Evolutionary conservation across 2,888 invertebrate species (phyloP).

Genomic region (Drosophila macrospina): DNA sequence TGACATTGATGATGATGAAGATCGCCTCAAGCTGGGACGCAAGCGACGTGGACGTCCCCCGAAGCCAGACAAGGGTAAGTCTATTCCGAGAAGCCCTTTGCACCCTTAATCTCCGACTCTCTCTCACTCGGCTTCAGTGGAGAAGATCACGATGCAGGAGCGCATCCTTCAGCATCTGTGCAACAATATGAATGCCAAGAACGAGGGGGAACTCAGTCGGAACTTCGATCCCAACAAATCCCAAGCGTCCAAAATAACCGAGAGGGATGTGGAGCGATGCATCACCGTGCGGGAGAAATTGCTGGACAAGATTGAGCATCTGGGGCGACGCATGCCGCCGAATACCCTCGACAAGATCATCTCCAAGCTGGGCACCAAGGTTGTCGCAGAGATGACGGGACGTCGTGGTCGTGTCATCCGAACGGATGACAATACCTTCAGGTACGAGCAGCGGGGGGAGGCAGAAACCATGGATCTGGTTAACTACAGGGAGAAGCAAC

Average conservation of each 20-base stretch:
- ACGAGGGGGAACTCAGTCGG: conserved; percentile 85
- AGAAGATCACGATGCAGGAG: conserved; percentile 68
- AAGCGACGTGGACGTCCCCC: conserved; percentile 63
- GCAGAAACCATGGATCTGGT: conserved; percentile 97
- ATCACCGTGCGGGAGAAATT: conserved; percentile 96
- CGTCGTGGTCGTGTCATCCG: conserved; percentile 96
- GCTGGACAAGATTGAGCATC: conserved; percentile 91
- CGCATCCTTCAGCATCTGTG: conserved; percentile 56
- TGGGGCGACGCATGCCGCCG: conserved; percentile 95
- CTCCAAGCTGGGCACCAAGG: conserved; percentile 98
- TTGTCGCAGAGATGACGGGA: conserved; percentile 99
- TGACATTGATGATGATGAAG: conserved; percentile 43
- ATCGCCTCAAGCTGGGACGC: conserved; percentile 40
- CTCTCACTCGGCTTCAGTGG: conserved; percentile 30
- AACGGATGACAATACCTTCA: conserved; percentile 94
- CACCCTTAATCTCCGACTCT: too few relatives aligned
- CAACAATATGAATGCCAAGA: conserved; percentile 84
- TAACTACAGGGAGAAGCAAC: conserved; percentile 95
- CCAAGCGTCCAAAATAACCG: conserved; percentile 38
- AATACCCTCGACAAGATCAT: conserved; percentile 99
- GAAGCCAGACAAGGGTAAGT: conserved; percentile 77
- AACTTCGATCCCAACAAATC: conserved; percentile 87
- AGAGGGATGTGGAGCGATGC: conserved; percentile 92
- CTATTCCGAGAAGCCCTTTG: too few relatives aligned
- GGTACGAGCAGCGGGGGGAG: conserved; percentile 97